Conservation (phyloP, 2,113 vertebrate genomes). For the Halcyon malimbica region DNA sequence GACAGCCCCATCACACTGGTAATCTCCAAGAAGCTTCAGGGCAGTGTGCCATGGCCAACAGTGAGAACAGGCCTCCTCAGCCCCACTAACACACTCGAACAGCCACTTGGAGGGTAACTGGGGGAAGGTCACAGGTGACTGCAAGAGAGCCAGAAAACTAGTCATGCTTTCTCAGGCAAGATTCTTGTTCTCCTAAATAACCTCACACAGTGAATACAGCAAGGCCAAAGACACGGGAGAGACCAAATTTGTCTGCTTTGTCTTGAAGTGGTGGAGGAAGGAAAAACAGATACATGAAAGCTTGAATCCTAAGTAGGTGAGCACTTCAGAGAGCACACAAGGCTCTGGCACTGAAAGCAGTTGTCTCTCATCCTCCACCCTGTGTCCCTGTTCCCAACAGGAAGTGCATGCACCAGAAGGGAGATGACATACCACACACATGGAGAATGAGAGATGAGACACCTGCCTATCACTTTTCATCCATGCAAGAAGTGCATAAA, state of each 20-base stretch:
- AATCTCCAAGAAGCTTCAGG: background rate
- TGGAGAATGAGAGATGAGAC: background rate
- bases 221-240: background rate
- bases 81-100: fast-evolving
- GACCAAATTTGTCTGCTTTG: background rate
- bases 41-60: background rate
- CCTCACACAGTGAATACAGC: background rate
- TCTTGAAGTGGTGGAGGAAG: background rate
- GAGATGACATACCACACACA: fast-evolving
- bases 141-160: background rate
- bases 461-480: background rate
- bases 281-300: background rate
- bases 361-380: background rate
- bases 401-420: background rate
- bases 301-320: background rate
- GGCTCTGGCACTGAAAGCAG: background rate
- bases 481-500: background rate
- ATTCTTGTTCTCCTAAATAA: background rate
- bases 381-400: fast-evolving
- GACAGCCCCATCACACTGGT: background rate
- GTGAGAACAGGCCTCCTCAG: background rate
- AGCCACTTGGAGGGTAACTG: background rate
- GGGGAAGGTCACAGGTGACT: background rate
- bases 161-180: background rate
- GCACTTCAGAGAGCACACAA: background rate